Conservation (phyloP, 2,888 invertebrate genomes). For the Rhagonycha fulva region DNA sequence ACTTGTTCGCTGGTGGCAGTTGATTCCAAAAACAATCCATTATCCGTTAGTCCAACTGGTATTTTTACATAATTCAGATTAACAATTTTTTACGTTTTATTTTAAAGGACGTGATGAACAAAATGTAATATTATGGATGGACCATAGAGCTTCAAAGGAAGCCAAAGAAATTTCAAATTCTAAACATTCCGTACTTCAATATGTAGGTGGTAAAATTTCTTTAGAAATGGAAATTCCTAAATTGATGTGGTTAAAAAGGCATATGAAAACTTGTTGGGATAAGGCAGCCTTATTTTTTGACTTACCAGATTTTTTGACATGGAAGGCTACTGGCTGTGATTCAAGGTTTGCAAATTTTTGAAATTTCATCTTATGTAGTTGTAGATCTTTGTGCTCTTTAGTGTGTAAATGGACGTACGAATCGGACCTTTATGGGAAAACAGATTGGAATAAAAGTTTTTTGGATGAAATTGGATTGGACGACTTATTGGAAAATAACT, state of each 20-base stretch:
- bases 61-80: slow-evolving; percentile 27
- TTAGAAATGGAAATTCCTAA: slow-evolving; percentile 98
- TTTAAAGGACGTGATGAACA: slow-evolving; percentile 66
- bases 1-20: slow-evolving; percentile 91
- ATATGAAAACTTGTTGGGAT: slow-evolving; percentile 69
- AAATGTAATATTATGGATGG: slow-evolving; percentile 92
- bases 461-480: slow-evolving; percentile 73
- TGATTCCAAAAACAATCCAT: slow-evolving; percentile 68
- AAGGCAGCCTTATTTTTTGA: slow-evolving; percentile 82
- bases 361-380: background rate
- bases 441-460: slow-evolving; percentile 76
- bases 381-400: slow-evolving; percentile 86
- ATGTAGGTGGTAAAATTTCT: slow-evolving; percentile 90
- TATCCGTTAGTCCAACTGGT: slow-evolving; percentile 71
- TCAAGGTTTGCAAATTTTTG: slow-evolving; percentile 58
- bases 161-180: slow-evolving; percentile 79
- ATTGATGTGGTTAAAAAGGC: slow-evolving; percentile 86
- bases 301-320: slow-evolving; percentile 91
- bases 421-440: slow-evolving; percentile 62
- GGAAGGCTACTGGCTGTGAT: slow-evolving; percentile 82
- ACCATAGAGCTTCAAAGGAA: slow-evolving; percentile 83
- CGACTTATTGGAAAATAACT: slow-evolving; percentile 71
- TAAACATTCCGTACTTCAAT: slow-evolving; percentile 76
- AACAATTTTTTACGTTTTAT: background rate
- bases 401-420: slow-evolving; percentile 95